phyloP scores from a whole-genome alignment of 2,113 vertebrate genomes.

The Pedionomus torquatus region DNA sequence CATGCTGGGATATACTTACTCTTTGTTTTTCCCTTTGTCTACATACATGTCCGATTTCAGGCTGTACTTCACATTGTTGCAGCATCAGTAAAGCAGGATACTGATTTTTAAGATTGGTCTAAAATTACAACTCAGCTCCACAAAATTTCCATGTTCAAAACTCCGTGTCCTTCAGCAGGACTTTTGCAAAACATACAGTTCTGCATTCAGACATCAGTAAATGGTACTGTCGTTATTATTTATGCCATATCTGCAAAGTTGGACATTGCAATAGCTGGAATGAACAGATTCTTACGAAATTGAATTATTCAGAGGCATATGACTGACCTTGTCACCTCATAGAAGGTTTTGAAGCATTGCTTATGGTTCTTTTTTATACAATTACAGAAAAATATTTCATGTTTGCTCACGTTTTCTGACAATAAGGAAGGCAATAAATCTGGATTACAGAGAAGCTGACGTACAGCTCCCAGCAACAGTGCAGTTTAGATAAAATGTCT shows the following conservation, averaged over 20 bases:
- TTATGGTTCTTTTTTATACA: slow-evolving; percentile 21
- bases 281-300: slow-evolving; percentile 9
- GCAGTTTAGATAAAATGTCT: neutral
- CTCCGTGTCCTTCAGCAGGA: neutral
- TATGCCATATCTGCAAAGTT: neutral
- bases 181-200: neutral
- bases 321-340: neutral
- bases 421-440: slow-evolving; percentile 14
- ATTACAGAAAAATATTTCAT: neutral
- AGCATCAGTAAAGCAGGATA: neutral
- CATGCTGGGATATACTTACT: neutral
- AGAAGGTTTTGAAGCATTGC: neutral
- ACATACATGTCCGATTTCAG: neutral
- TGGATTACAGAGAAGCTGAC: neutral
- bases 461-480: neutral
- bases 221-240: neutral
- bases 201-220: neutral
- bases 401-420: neutral
- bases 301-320: slow-evolving; percentile 3
- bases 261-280: neutral
- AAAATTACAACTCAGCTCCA: neutral
- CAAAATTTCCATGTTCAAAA: neutral
- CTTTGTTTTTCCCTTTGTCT: neutral
- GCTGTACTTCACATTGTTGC: neutral
- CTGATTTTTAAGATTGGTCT: neutral